Conservation (phyloP, 2,797 vertebrate species). For the Dicrostonyx torquatus region DNA sequence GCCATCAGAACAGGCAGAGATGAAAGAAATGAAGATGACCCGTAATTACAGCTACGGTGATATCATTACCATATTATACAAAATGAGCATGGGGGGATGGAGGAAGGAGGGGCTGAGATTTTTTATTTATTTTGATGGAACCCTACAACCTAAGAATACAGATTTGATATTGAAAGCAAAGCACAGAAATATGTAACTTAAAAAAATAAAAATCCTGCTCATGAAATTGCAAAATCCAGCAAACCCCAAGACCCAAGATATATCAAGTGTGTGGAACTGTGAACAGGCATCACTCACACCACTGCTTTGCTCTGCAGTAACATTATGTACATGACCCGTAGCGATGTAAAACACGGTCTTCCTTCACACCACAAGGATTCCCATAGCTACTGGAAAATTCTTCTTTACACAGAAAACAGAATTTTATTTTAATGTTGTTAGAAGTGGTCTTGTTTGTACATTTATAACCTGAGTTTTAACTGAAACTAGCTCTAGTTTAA, state of each 20-base stretch:
- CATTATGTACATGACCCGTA: constrained; percentile 70
- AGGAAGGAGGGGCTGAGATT: constrained; percentile 81
- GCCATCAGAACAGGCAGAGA: constrained; percentile 91
- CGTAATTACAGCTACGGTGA: constrained; percentile 89
- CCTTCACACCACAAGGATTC: constrained; percentile 66
- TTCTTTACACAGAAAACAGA: constrained; percentile 69
- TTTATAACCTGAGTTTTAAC: constrained; percentile 70
- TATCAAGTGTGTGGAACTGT: constrained; percentile 58
- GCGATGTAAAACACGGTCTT: constrained; percentile 77
- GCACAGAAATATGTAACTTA: constrained; percentile 78
- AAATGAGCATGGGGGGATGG: constrained; percentile 85
- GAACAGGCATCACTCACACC: constrained; percentile 65
- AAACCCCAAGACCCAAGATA: constrained; percentile 71
- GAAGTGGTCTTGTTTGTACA: constrained; percentile 71
- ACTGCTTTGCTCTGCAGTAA: constrained; percentile 76
- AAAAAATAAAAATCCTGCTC: constrained; percentile 75
- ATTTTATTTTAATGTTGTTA: constrained; percentile 75
- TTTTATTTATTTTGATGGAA: constrained; percentile 88
- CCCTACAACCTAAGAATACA: constrained; percentile 85
- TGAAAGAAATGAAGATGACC: constrained; percentile 94
- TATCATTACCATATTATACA: constrained; percentile 92
- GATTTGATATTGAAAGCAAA: constrained; percentile 79
- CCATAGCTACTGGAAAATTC: constrained; percentile 66
- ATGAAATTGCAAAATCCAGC: constrained; percentile 80
- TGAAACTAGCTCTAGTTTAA: constrained; percentile 59